Percentiles rank a stretch among this genome's conserved stretches.
phyloP scores from a whole-genome alignment of 2,888 invertebrate species.

The Elmis aenea region DNA sequence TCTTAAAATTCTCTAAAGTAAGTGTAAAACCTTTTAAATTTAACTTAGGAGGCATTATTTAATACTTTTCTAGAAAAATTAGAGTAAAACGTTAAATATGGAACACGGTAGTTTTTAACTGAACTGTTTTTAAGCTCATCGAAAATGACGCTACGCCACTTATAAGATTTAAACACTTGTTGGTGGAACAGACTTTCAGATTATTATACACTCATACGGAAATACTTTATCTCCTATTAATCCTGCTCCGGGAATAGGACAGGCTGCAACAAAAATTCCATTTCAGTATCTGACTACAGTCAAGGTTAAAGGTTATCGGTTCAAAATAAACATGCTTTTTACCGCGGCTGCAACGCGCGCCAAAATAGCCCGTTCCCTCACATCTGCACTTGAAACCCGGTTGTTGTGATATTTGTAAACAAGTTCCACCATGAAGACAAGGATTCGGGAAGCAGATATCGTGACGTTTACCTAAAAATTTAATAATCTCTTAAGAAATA shows the following conservation, averaged over 20 bases:
- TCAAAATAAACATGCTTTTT: conserved; percentile 24
- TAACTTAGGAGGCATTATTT: too few relatives aligned
- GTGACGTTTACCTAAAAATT: conserved; percentile 44
- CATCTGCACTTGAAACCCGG: conserved; percentile 66
- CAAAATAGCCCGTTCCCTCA: conserved; percentile 70
- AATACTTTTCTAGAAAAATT: too few relatives aligned
- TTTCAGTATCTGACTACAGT: too few relatives aligned
- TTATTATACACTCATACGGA: conserved; percentile 66
- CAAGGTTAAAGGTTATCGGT: conserved; percentile 1
- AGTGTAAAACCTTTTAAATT: too few relatives aligned
- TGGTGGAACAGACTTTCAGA: too few relatives aligned
- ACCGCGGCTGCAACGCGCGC: conserved; percentile 66
- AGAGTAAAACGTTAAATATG: too few relatives aligned
- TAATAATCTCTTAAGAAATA: conserved; percentile 2
- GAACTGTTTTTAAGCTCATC: too few relatives aligned
- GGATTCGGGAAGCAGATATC: conserved; percentile 63
- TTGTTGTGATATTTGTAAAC: conserved; percentile 61
- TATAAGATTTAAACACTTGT: too few relatives aligned
- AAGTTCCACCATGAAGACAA: conserved; percentile 61
- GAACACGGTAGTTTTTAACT: too few relatives aligned
- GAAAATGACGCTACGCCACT: too few relatives aligned
- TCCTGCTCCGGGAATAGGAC: conserved; percentile 50
- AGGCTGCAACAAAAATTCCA: conserved; percentile 53
- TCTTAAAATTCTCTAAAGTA: too few relatives aligned
- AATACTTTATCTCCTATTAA: conserved; percentile 47